Evolutionary conservation across 2,797 vertebrate species (phyloP).

Genomic region (Aldrovandia affinis): DNA sequence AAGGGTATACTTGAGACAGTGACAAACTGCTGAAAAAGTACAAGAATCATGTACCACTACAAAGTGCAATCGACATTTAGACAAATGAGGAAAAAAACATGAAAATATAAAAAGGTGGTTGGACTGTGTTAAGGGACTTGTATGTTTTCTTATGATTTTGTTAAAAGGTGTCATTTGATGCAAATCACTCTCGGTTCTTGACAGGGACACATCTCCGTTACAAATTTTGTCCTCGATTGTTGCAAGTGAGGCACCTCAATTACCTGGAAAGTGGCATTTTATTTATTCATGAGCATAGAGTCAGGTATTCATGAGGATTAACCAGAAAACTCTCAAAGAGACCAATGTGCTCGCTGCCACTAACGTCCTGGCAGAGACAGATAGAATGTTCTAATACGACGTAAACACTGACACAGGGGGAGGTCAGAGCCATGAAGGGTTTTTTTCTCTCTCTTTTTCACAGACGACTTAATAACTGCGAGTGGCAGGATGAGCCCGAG

Average conservation of each 20-base stretch:
- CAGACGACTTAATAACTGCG: not conserved
- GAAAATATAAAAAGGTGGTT: not conserved
- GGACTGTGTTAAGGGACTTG: not conserved
- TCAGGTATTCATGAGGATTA: constrained; percentile 86
- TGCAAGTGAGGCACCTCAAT: constrained; percentile 79
- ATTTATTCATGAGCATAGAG: constrained; percentile 86
- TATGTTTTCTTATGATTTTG: constrained; percentile 60
- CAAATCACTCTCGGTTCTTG: constrained; percentile 61
- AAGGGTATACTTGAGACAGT: constrained; percentile 1
- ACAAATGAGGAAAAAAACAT: not conserved
- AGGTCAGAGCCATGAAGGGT: constrained; percentile 59
- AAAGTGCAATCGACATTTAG: not conserved
- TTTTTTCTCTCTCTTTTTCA: constrained; percentile 34
- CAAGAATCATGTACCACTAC: too few species aligned
- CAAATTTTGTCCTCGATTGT: constrained; percentile 79
- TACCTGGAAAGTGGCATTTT: constrained; percentile 79
- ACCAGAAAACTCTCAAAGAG: constrained; percentile 74
- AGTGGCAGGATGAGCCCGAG: not conserved
- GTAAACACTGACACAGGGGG: constrained; percentile 69
- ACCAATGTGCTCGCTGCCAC: constrained; percentile 38
- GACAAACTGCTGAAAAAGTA: not conserved
- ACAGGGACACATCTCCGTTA: constrained; percentile 72
- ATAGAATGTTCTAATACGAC: constrained; percentile 80
- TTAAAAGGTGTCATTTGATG: constrained; percentile 68
- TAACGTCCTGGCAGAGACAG: constrained; percentile 69